phyloP scores from a whole-genome alignment of 2,888 invertebrate species.

The Osedax fenrisi region DNA sequence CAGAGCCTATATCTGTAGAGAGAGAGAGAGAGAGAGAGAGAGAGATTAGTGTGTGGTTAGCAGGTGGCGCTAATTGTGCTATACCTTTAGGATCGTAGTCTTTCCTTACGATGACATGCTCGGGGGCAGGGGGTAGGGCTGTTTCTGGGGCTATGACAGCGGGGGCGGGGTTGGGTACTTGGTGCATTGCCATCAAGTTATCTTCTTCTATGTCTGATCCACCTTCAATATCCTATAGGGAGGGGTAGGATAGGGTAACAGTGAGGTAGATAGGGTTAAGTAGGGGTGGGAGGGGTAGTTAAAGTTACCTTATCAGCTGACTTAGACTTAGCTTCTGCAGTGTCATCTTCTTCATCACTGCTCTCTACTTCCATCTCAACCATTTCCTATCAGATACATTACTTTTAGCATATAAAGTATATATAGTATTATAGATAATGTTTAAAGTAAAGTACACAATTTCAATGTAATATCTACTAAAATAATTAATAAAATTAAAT shows the following conservation, averaged over 20 bases:
- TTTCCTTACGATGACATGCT: slow-evolving; percentile 81
- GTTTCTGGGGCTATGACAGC: slow-evolving; percentile 54
- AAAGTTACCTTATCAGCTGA: no score
- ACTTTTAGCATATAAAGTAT: not conserved
- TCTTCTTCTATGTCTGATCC: slow-evolving; percentile 42
- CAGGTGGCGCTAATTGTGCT: no score
- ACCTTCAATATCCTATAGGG: slow-evolving; percentile 40
- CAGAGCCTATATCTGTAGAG: no score
- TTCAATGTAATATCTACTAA: no score
- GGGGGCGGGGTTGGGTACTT: slow-evolving; percentile 48
- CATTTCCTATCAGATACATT: slow-evolving; percentile 11
- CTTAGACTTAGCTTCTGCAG: slow-evolving; percentile 55
- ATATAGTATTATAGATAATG: not conserved
- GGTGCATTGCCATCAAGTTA: slow-evolving; percentile 35
- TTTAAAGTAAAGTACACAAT: no score
- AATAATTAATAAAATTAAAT: no score
- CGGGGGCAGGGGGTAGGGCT: slow-evolving; percentile 72
- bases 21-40: no score
- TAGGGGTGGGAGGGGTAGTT: no score
- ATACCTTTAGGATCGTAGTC: slow-evolving; percentile 84
- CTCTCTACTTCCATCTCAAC: slow-evolving; percentile 70
- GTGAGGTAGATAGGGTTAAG: no score
- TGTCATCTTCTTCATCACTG: slow-evolving; percentile 59
- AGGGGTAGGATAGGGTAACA: not conserved
- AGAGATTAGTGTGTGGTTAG: no score